Base-by-base conservation (phyloP, 2,888 invertebrate species). In the Hipparchia sbordonii region DNA sequence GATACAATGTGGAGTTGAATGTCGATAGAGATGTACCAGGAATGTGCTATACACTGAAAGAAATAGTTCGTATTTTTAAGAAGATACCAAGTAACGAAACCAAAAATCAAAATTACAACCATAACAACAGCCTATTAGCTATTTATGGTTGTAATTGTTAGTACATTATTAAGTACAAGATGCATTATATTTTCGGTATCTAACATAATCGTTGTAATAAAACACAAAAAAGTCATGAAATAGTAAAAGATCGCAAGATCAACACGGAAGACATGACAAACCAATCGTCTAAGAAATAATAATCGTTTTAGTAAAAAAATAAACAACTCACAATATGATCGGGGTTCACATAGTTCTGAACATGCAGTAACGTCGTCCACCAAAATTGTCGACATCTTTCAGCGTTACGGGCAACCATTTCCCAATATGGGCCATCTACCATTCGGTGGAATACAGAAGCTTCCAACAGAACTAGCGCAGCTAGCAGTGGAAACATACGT, bases 401-500 rank as follows among this genome's bases (percentile, higher is more conserved):
- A 1, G 80, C 80, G 33, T 81, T 78, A 6, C 56, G 13, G 0
- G 80, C 81, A 9, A 81, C 72, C 79, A 76, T 6, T 1, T 56
- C 59, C 90, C 88, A 90, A 48, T 79, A 77, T 0, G 91, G 90
- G 0, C 91, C 90, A 68, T 91, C 91, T 0, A 83, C 70, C 0
- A 91, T 70, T 4, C 84, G 82, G 73, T 85, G 84, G 2, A 88
- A 77, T 2, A 89, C 67, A 0, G 89, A 87, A 1, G 86, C 84
- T 76, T 90, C 87, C 0, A 91, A 76, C 6, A 91, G 77, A 1
- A 87, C 81, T 12, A 81, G 78, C 0, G 87, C 77, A 0, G 88
- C 89, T 5, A 91, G 75, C 0, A 85, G 73, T 0, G 91, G 91
- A 63, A 90, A 89, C 85, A 91, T 86, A 3, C 91, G 81, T 0